Conservation (phyloP, 1,140 invertebrate genomes). For the Leguminivora glycinivorella region DNA sequence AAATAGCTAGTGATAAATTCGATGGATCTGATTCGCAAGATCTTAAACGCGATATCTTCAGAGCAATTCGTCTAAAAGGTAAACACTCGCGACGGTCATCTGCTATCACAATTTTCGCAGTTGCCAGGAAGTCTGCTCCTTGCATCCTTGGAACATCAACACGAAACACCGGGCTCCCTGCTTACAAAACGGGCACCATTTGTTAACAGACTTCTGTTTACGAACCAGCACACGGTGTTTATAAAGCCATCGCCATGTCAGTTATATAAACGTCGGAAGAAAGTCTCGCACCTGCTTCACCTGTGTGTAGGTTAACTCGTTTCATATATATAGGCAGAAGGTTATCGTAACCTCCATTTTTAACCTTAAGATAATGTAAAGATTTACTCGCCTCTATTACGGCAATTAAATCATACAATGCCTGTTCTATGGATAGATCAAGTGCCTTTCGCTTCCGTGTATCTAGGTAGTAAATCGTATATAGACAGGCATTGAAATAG, state of each 20-base stretch:
- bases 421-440: neutral
- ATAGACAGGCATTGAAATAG: neutral
- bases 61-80: too few relatives aligned
- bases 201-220: slow-evolving; percentile 58
- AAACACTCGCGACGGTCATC: neutral
- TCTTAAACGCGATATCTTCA: too few relatives aligned
- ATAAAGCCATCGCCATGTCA: slow-evolving; percentile 45
- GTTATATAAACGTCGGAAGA: slow-evolving; percentile 62
- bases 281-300: slow-evolving; percentile 48
- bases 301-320: slow-evolving; percentile 53
- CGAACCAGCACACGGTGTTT: slow-evolving; percentile 51
- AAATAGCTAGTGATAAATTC: too few relatives aligned
- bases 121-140: neutral
- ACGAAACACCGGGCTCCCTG: neutral
- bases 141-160: slow-evolving; percentile 6
- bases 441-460: slow-evolving; percentile 14
- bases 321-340: slow-evolving; percentile 52
- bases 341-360: slow-evolving; percentile 41
- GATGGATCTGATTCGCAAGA: too few relatives aligned
- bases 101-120: neutral
- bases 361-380: slow-evolving; percentile 32
- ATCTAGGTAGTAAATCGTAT: neutral
- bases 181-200: slow-evolving; percentile 37
- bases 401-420: neutral
- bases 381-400: slow-evolving; percentile 11